phyloP scores from a whole-genome alignment of 1,140 invertebrate genomes.

The Vanessa tameamea region DNA sequence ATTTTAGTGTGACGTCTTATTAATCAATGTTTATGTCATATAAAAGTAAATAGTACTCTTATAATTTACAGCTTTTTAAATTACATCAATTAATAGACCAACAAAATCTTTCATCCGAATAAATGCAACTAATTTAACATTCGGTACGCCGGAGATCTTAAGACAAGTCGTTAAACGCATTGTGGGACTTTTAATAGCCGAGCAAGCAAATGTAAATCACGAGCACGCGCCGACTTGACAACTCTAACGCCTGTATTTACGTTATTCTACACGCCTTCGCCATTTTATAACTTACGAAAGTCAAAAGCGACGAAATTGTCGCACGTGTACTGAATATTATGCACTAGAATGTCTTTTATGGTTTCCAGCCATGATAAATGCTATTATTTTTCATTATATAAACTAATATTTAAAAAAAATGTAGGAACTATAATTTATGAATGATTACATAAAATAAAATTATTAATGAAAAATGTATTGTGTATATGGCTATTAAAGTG shows the following conservation, averaged over 20 bases:
- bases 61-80: too few species aligned
- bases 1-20: too few species aligned
- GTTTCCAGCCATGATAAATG: neutral
- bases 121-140: neutral
- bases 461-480: too few species aligned
- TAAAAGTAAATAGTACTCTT: too few species aligned
- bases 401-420: too few species aligned
- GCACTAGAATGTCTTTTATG: neutral
- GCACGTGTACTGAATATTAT: slow-evolving; percentile 52
- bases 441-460: too few species aligned
- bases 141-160: slow-evolving; percentile 4
- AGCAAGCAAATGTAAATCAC: slow-evolving; percentile 60
- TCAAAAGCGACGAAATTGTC: slow-evolving; percentile 57
- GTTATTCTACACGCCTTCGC: slow-evolving; percentile 51
- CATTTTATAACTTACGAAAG: slow-evolving; percentile 69
- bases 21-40: too few species aligned
- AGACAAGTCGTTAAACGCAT: slow-evolving; percentile 40
- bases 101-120: neutral
- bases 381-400: neutral
- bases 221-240: slow-evolving; percentile 30
- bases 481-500: too few species aligned
- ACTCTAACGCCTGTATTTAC: slow-evolving; percentile 53
- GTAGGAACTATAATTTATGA: too few species aligned
- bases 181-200: slow-evolving; percentile 63
- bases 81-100: neutral